These are phyloP conservation scores for Parnassius smintheus DNA, from an alignment of 2,888 invertebrate genomes.

Conservation along the genomic window DNA sequence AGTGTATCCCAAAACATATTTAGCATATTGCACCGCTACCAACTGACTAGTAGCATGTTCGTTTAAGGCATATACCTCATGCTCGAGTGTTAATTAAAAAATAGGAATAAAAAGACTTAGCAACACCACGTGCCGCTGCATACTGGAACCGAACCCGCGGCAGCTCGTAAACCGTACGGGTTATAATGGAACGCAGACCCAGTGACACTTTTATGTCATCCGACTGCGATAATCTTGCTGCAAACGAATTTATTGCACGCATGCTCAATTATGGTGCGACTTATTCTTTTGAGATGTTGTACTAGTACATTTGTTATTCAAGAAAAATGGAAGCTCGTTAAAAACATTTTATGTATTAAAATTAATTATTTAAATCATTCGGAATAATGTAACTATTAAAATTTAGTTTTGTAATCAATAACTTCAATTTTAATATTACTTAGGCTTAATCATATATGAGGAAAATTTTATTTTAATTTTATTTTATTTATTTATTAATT, in stretches of 20 bases:
- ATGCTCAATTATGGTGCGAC: slow-evolving; percentile 30
- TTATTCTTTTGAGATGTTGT: not conserved
- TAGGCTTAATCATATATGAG: too few relatives aligned
- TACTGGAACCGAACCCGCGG: slow-evolving; percentile 42
- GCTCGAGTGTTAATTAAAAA: slow-evolving; percentile 33
- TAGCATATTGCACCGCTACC: slow-evolving; percentile 1
- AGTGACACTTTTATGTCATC: slow-evolving; percentile 66
- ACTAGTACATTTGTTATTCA: not conserved
- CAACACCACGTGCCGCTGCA: slow-evolving; percentile 54
- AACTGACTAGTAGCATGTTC: slow-evolving; percentile 10
- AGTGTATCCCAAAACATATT: not conserved
- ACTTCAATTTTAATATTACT: too few relatives aligned
- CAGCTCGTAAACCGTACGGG: slow-evolving; percentile 39
- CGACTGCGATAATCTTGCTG: slow-evolving; percentile 37
- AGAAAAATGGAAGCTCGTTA: not conserved
- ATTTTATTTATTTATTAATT: too few relatives aligned
- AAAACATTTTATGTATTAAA: not conserved
- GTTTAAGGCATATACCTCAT: slow-evolving; percentile 12
- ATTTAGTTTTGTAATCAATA: too few relatives aligned
- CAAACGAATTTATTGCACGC: slow-evolving; percentile 36
- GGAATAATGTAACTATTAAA: too few relatives aligned
- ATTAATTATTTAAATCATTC: too few relatives aligned
- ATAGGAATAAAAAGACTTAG: slow-evolving; percentile 35
- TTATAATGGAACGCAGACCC: slow-evolving; percentile 42
- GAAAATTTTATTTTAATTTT: too few relatives aligned